Evolutionary conservation across 2,113 vertebrate genomes (phyloP), one percentile per base, ranked within the genome.

Genomic region (Maccullochella peelii): DNA sequence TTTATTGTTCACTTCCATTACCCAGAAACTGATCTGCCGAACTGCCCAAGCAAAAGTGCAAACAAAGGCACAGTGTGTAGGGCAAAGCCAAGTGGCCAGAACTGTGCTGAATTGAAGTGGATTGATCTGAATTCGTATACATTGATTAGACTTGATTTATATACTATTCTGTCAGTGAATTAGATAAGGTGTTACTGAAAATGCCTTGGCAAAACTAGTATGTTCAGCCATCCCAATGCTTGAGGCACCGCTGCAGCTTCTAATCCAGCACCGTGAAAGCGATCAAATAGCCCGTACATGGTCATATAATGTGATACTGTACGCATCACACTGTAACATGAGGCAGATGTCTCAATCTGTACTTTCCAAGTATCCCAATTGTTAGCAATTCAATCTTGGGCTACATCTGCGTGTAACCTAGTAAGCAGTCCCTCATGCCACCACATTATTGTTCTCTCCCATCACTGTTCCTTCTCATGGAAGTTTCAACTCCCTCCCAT

Each of bases 361-460:
- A 90, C 87, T 89, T 93, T 93, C 86, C 79, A 90, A 88, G 77
- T 86, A 91, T 90, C 82, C 83, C 86, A 83, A 87, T 89, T 86
- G 86, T 84, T 87, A 63, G 84, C 86, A 93, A 94, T 93, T 91
- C 86, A 92, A 94, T 94, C 91, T 86, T 75, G 83, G 77, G 79
- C 83, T 92, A 87, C 89, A 92, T 92, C 87, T 85, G 69, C 18
- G 73, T 86, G 86, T 94, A 95, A 95, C 92, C 90, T 77, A 78
- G 92, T 93, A 94, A 91, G 90, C 82, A 80, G 91, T 91, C 94
- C 91, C 92, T 77, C 84, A 86, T 91, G 94, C 92, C 92, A 92
- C 91, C 85, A 44, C 91, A 92, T 94, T 95, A 94, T 86, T 91
- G 92, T 94, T 86, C 89, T 88, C 91, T 86, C 88, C 81, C 82